Base-by-base conservation (phyloP, 2,888 invertebrate genomes). In the Zaprionus lineosus region DNA sequence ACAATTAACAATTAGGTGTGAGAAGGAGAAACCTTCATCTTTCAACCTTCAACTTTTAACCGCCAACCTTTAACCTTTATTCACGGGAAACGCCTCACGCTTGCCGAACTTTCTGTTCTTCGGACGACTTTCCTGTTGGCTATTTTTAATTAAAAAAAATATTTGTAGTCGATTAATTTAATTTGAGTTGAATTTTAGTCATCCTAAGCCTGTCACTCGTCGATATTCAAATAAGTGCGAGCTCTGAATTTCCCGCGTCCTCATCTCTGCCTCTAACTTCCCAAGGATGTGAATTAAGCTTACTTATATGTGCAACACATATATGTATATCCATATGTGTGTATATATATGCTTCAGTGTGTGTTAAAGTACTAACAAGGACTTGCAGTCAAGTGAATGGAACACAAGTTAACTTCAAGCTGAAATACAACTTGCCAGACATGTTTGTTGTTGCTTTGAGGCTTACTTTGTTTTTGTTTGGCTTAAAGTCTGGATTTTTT, bases 131-230 rank as follows among this genome's bases (percentile, higher is more conserved):
- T 43, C 4, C 34, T 43, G 40, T 60, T 47, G 62, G 53, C 44
- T 55, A 63, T 70, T 77, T 66, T 59, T 69, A 69, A 75, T 83
- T 77, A 77, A 83, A 72, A 55, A 65, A 75, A 77, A 65, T 69
- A 72, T 61, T 83, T 62, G 47, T 16, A 14, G 16, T 8, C 16
- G 29, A 39, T 36, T 40, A 56, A 63, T 58, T 57, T 58, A 62
- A 37, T 43, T 6, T 46, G 51, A 40, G 26, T 24, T 14, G 15
- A 41, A 47, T 36, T 40, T 39, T 53, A 12, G 31, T 56, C 50
- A 11, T 9, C 44, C 3, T 19, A 34, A 28, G 31, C 14, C 14
- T 14, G 12, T 44, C 39, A 46, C n/a, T n/a, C n/a, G n/a, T n/a
- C n/a, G n/a, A n/a, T n/a, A n/a, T n/a, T n/a, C n/a, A n/a, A n/a